Base-by-base conservation (phyloP, 1,140 invertebrate species). In the Periplaneta americana region DNA sequence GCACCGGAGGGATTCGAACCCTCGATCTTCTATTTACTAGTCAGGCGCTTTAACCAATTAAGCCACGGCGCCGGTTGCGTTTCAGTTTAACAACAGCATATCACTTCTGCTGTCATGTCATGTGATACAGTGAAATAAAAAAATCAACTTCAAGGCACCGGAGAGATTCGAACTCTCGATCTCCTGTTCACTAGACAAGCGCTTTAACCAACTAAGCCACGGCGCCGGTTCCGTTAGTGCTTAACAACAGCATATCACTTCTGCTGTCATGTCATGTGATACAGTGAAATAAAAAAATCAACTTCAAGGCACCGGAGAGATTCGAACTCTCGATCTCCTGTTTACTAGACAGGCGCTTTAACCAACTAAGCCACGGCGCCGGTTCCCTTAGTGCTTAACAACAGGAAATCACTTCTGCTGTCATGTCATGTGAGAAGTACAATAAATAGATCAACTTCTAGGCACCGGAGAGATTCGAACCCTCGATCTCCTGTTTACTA, bases 261-360 rank as follows among this genome's bases (percentile, higher is more conserved):
- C n/a, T n/a, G n/a, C n/a, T n/a, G n/a, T n/a, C n/a, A n/a, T n/a
- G n/a, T n/a, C n/a, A n/a, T n/a, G n/a, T n/a, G n/a, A n/a, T n/a
- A n/a, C n/a, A n/a, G n/a, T n/a, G n/a, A n/a, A n/a, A n/a, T n/a
- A n/a, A n/a, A n/a, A n/a, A n/a, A n/a, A n/a, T n/a, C n/a, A n/a
- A n/a, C n/a, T n/a, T n/a, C 15, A 22, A 90, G 90, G 89, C 90
- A 89, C 90, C 90, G 90, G 89, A 88, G 90, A 88, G 91, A 91
- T 91, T 91, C 91, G 91, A 91, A 91, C 90, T 88, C 90, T 86
- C 88, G 90, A 91, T 91, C 90, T 91, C 90, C 90, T 92, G 90
- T 91, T 91, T 91, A 91, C 91, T 92, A 92, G 91, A 91, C 90
- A 92, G 91, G 91, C 91, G 90, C 90, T 92, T 91, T 91, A 91